These are phyloP conservation scores for Harpagifer antarcticus DNA, from an alignment of 2,797 vertebrate genomes.

Conservation along the genomic window DNA sequence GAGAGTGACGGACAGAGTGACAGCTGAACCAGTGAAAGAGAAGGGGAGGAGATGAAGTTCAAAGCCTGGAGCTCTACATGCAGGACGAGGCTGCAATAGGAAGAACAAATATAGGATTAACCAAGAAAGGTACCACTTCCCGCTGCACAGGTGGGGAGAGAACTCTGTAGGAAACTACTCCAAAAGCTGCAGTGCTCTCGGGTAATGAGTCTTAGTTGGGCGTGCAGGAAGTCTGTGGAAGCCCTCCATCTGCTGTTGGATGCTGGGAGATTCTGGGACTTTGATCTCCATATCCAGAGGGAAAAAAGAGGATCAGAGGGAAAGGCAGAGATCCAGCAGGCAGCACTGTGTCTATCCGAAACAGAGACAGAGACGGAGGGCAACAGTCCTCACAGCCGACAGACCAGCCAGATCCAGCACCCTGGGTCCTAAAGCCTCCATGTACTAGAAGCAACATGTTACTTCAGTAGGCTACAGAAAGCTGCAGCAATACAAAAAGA, in stretches of 20 bases:
- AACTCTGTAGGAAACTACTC: conserved; percentile 43
- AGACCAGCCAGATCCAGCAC: not conserved
- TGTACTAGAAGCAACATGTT: rapidly evolving
- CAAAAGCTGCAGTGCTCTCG: conserved; percentile 42
- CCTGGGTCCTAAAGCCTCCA: conserved; percentile 80
- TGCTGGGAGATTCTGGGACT: conserved; percentile 34
- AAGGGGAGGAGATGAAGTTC: conserved; percentile 38
- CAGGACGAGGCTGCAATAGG: not conserved
- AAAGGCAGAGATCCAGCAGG: conserved; percentile 51
- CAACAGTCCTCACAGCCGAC: conserved; percentile 27
- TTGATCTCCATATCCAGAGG: conserved; percentile 46
- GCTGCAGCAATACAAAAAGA: no score
- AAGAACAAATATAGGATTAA: conserved; percentile 1
- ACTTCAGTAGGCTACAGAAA: not conserved
- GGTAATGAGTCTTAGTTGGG: conserved; percentile 17
- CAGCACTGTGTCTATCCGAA: conserved; percentile 46
- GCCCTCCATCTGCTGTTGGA: conserved; percentile 47
- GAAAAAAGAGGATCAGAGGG: not conserved
- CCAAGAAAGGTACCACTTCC: conserved; percentile 11
- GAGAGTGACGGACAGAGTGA: conserved; percentile 66
- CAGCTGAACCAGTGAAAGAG: conserved; percentile 62
- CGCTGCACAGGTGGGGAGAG: conserved; percentile 25
- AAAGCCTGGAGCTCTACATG: conserved; percentile 1
- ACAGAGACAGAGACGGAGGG: conserved; percentile 42
- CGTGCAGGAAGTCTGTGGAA: conserved; percentile 20